Evolutionary conservation across 2,797 vertebrate genomes (phyloP).

Genomic region (Chaetophractus vellerosus): DNA sequence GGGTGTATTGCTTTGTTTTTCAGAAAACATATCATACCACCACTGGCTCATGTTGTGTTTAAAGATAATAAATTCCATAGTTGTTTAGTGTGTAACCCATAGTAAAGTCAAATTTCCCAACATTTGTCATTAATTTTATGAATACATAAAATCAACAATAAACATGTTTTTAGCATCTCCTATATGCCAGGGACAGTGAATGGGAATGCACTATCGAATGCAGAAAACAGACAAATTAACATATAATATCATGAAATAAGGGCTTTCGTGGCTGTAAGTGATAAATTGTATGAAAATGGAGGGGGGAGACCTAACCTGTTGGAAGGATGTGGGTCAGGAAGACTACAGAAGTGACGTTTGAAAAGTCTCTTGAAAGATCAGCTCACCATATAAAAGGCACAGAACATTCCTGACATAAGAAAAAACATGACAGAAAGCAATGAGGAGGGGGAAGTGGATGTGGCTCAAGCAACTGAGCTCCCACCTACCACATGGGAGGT

Average conservation of each 20-base stretch:
- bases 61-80: slow-evolving; percentile 2
- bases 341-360: not conserved
- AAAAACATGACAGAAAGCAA: slow-evolving; percentile 4
- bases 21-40: not conserved
- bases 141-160: slow-evolving; percentile 45
- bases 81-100: slow-evolving; percentile 9
- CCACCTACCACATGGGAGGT: too few relatives aligned
- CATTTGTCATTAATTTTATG: slow-evolving; percentile 52
- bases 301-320: not conserved
- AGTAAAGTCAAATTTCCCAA: slow-evolving; percentile 47
- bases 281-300: not conserved
- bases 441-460: not conserved
- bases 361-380: slow-evolving; percentile 45
- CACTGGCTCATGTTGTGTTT: not conserved
- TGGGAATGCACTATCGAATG: not conserved
- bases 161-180: slow-evolving; percentile 1
- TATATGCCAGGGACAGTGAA: not conserved
- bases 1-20: not conserved
- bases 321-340: not conserved
- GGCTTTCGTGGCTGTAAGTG: not conserved
- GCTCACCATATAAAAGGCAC: not conserved
- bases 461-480: too few relatives aligned
- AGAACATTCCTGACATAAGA: slow-evolving; percentile 16
- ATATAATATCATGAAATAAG: not conserved
- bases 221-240: not conserved